Evolutionary conservation across 2,888 invertebrate species (phyloP), one percentile per base, ranked within the genome.

Genomic region (Elmis aenea): DNA sequence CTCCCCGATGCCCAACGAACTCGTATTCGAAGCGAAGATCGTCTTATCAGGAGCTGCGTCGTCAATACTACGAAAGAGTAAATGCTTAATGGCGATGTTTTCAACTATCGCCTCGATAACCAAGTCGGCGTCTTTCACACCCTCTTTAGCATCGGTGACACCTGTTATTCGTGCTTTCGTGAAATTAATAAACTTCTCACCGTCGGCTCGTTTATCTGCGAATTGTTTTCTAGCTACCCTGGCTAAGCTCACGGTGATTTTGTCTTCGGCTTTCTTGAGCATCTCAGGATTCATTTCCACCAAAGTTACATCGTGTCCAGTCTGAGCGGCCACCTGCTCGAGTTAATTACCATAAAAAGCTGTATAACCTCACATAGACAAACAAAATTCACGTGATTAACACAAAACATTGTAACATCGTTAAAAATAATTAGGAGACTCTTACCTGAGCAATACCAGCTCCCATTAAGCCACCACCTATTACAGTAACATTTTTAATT

Each of bases 61-160:
- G 68, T 91, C 89, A 20, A 90, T 68, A 39, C 72, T 71, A 33
- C 75, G 72, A 58, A 91, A 90, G 2, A 91, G 66, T 51, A 85
- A 78, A 59, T 84, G 82, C 62, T 67, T 67, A 0, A 80, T 65
- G 29, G 77, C 79, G 38, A 91, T 68, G 58, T 89, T 88, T 64
- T 92, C 91, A 5, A 90, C 79, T 57, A 91, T 85, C 6, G 91
- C 91, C 69, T 92, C 91, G 8, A 92, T 77, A 2, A 91, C 83
- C 36, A 90, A 64, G 66, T 89, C 88, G 1, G 82, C 72, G 10
- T 74, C 68, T 59, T 77, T 74, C 0, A 81, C 82, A 8, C 80
- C 74, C 18, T 72, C 73, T 2, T 67, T 67, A 1, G 82, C 62
- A 57, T 82, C 75, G 0, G 81, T 79, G 0, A 77, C 71, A 1